A percentile compares a stretch with the other conserved stretches of the same genome.
Evolutionary conservation across 2,888 invertebrate species (phyloP).

Genomic region (Chloromyia formosa): DNA sequence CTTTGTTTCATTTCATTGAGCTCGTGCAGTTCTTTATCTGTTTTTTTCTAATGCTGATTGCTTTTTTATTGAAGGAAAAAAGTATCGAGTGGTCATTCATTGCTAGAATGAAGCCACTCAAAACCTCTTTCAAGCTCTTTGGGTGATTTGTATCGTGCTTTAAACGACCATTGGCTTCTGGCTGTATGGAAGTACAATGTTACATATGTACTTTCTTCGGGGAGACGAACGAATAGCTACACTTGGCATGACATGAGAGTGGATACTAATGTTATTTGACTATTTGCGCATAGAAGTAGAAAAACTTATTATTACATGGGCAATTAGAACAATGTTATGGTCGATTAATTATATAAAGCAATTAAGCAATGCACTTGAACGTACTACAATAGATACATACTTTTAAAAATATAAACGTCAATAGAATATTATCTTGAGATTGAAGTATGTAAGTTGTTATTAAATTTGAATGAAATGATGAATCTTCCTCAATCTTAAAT

Average conservation of each 20-base stretch:
- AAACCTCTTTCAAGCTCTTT: constrained; percentile 22
- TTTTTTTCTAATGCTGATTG: constrained; percentile 20
- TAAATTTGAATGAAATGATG: too few relatives aligned
- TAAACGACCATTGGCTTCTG: constrained; percentile 14
- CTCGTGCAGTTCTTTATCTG: background rate
- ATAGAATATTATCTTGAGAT: too few relatives aligned
- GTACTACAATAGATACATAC: too few relatives aligned
- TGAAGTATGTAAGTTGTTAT: too few relatives aligned
- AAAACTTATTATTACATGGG: constrained; percentile 8
- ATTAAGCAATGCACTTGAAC: background rate
- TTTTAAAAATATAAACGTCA: too few relatives aligned
- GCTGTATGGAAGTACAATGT: background rate
- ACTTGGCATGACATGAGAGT: background rate
- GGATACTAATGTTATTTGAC: background rate
- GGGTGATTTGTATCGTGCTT: constrained; percentile 7
- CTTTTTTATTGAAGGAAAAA: constrained; percentile 11
- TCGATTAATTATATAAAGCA: background rate
- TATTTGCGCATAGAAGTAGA: background rate
- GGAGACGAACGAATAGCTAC: background rate
- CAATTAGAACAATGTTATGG: background rate
- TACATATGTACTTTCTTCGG: too few relatives aligned
- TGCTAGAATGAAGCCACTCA: constrained; percentile 33
- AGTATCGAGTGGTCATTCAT: constrained; percentile 30
- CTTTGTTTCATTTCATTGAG: background rate
- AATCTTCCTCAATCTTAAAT: too few relatives aligned